A percentile compares a stretch with the other conserved stretches of the same genome.
These are phyloP conservation scores for Dendroctonus ponderosae DNA, from an alignment of 1,140 invertebrate genomes.

Conservation along the genomic window DNA sequence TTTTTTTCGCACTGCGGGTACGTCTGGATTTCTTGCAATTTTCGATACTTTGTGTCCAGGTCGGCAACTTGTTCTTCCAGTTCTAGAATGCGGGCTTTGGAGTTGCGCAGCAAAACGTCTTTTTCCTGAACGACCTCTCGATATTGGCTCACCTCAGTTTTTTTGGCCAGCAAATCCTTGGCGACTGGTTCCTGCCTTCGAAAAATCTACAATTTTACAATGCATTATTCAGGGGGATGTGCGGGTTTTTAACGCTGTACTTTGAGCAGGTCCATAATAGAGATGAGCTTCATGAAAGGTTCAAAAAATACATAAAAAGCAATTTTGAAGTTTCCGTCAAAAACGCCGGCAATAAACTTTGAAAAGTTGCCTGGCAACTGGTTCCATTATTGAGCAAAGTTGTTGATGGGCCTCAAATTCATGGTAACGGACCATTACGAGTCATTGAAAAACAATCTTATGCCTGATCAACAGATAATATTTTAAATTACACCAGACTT, in stretches of 20 bases:
- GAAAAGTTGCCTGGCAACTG: neutral
- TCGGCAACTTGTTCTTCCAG: conserved; percentile 24
- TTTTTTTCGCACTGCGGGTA: conserved; percentile 16
- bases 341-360: neutral
- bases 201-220: conserved; percentile 31
- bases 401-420: too few species aligned
- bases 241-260: neutral
- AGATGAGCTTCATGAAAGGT: conserved; percentile 1
- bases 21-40: conserved; percentile 10
- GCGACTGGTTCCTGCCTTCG: conserved; percentile 37
- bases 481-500: too few species aligned
- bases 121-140: conserved; percentile 33
- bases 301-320: neutral
- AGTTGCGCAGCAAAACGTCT: conserved; percentile 25
- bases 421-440: too few species aligned
- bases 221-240: neutral
- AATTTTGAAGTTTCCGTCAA: conserved; percentile 17
- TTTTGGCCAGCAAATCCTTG: conserved; percentile 31
- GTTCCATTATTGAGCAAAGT: too few species aligned
- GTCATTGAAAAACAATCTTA: too few species aligned
- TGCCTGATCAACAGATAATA: too few species aligned
- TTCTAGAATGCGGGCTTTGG: conserved; percentile 18
- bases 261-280: conserved; percentile 25
- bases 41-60: conserved; percentile 24
- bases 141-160: conserved; percentile 25